Conservation (phyloP, 1,140 invertebrate species). For the Formica exsecta region DNA sequence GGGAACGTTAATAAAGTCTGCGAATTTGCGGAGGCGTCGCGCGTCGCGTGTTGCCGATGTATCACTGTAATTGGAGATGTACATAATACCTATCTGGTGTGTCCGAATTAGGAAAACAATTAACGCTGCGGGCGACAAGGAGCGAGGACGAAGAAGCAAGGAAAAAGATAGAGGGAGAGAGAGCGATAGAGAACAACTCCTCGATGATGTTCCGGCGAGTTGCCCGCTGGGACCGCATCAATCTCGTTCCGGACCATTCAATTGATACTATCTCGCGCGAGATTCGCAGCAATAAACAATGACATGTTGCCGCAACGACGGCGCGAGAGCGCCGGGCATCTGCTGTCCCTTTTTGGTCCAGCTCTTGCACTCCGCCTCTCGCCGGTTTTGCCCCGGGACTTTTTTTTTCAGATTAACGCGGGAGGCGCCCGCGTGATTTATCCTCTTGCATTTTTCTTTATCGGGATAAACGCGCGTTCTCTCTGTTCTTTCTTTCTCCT, state of each 20-base stretch:
- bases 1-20: conserved; percentile 32
- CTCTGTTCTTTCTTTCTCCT: not conserved
- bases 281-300: conserved; percentile 70
- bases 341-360: conserved; percentile 40
- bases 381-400: not conserved
- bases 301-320: conserved; percentile 63
- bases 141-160: not conserved
- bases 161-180: not conserved
- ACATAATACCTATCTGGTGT: conserved; percentile 61
- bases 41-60: conserved; percentile 64
- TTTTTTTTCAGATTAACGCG: conserved; percentile 50
- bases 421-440: conserved; percentile 44
- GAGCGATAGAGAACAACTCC: not conserved
- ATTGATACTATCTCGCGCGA: conserved; percentile 71
- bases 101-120: conserved; percentile 75
- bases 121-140: conserved; percentile 55
- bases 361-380: conserved; percentile 6
- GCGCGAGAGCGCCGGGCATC: conserved; percentile 27
- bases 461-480: conserved; percentile 11
- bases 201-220: conserved; percentile 49
- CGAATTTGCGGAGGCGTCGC: conserved; percentile 34
- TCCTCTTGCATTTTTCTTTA: conserved; percentile 42
- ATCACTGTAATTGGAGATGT: conserved; percentile 68
- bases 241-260: conserved; percentile 69
- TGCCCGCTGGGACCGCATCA: conserved; percentile 69